Conservation (phyloP, 1,140 invertebrate genomes). For the Venturia canescens region DNA sequence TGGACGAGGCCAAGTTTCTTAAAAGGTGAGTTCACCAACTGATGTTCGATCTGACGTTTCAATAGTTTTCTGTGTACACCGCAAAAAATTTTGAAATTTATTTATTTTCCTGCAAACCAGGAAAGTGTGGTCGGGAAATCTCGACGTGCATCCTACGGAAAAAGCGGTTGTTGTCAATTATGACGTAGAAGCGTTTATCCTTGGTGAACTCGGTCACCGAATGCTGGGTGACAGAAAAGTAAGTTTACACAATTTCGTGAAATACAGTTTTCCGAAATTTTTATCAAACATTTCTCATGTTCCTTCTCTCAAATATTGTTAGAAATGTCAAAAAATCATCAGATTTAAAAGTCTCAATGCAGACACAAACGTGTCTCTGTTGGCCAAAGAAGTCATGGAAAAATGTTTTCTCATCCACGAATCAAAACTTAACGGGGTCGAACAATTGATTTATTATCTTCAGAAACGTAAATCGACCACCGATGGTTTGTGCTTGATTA, state of each 20-base stretch:
- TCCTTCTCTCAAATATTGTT: constrained; percentile 14
- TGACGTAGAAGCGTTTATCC: constrained; percentile 90
- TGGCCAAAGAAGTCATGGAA: constrained; percentile 92
- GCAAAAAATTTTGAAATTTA: constrained; percentile 55
- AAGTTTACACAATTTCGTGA: constrained; percentile 36
- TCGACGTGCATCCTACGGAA: constrained; percentile 94
- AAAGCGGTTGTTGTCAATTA: constrained; percentile 94
- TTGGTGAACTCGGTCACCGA: constrained; percentile 89
- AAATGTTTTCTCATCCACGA: constrained; percentile 94
- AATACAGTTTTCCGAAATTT: background rate
- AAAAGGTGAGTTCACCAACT: constrained; percentile 64
- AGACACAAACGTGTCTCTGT: constrained; percentile 86
- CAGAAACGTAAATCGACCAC: constrained; percentile 86
- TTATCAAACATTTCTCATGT: constrained; percentile 14
- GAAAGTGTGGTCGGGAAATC: constrained; percentile 87
- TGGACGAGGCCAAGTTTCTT: constrained; percentile 74
- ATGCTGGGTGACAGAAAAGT: constrained; percentile 92
- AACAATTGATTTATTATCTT: constrained; percentile 94
- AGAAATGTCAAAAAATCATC: constrained; percentile 90
- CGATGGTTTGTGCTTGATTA: constrained; percentile 51
- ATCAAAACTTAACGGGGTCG: constrained; percentile 89
- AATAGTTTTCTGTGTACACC: constrained; percentile 77
- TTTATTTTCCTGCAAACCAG: background rate
- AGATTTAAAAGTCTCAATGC: constrained; percentile 89
- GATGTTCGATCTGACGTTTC: constrained; percentile 39